Evolutionary conservation across 2,888 invertebrate species (phyloP), one percentile per base, ranked within the genome.

Genomic region (Xestia sexstrigata): DNA sequence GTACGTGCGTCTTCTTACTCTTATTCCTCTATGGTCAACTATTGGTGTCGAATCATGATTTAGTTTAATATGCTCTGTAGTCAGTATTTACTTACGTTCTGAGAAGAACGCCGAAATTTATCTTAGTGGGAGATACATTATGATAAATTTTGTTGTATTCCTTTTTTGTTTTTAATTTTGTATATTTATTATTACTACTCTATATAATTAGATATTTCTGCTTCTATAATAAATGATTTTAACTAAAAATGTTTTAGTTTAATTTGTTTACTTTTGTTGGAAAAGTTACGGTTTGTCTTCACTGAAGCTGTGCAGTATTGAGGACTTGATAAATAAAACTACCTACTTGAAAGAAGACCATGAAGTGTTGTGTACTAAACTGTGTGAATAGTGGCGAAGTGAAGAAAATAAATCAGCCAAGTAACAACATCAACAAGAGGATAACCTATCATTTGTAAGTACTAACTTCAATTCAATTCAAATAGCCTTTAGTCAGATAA

Each of bases 381-480:
- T 78, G 78, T 74, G 35, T n/a, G 5, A 78, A 78, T n/a, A 66
- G 42, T 11, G 58, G 23, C 0, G 66, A 66, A 65, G 30, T 65
- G 39, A 71, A 55, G 81, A 78, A 65, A 72, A 4, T 23, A 26
- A 39, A 52, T n/a, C 42, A 13, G 26, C 30, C 77, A 17, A 76
- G 42, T n/a, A 20, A 17, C 39, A 23, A 45, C 5, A 26, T 11
- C 15, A 23, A 45, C 3, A 47, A 73, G 0, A 58, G 13, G 55
- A 35, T 81, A 26, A 66, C 81, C 20, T 78, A 81, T 81, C 78
- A 78, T 66, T 23, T 58, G 78, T 78, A 74, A 81, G 78, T 78
- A n/a, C 3, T 55, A 68, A 42, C 3, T 9, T 39, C 39, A 39
- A 39, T 39, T 39, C 39, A 8, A 7, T 39, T 39, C 39, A 39